phyloP scores from a whole-genome alignment of 2,888 invertebrate genomes.

The Lottia scabra region DNA sequence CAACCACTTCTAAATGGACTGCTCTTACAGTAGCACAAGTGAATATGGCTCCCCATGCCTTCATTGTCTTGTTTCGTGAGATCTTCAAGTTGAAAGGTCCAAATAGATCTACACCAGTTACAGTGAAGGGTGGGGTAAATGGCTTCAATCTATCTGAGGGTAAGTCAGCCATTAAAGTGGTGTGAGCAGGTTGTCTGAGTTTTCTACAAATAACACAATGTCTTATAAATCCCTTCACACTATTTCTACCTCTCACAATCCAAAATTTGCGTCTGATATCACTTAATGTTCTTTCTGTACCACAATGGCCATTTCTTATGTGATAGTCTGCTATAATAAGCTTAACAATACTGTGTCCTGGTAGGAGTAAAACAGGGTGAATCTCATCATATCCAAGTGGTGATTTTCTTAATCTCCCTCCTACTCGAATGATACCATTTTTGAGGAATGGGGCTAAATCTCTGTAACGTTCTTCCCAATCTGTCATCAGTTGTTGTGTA shows the following conservation, averaged over 20 bases:
- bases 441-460: conserved; percentile 12
- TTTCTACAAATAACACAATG: conserved; percentile 8
- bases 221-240: conserved; percentile 3
- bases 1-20: conserved; percentile 6
- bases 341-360: neutral
- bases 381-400: neutral
- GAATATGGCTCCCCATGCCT: conserved; percentile 11
- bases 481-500: neutral
- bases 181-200: neutral
- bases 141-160: neutral
- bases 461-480: conserved; percentile 3
- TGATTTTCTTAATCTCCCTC: conserved; percentile 14
- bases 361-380: conserved; percentile 10
- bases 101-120: conserved; percentile 11
- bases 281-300: conserved; percentile 14
- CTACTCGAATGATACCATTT: conserved; percentile 10
- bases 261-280: conserved; percentile 9
- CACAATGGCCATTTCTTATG: conserved; percentile 4
- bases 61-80: neutral
- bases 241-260: conserved; percentile 13
- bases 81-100: neutral
- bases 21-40: conserved; percentile 11
- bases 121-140: too few relatives aligned
- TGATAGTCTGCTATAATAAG: conserved; percentile 11
- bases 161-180: conserved; percentile 12